These are phyloP conservation scores for Perizoma affinitatum DNA, from an alignment of 2,888 invertebrate genomes.

Conservation along the genomic window DNA sequence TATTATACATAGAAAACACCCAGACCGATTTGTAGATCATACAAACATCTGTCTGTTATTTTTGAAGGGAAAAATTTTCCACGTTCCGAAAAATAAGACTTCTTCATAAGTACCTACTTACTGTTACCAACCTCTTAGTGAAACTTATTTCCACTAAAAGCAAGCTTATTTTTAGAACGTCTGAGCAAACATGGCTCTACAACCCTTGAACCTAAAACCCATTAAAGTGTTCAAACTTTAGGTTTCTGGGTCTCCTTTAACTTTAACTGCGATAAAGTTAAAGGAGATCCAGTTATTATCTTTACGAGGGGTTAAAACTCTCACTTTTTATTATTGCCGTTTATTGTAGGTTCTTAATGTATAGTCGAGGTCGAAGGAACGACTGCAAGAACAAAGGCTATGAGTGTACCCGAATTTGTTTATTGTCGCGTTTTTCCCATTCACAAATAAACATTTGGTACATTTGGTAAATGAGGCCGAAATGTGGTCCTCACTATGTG, in stretches of 20 bases:
- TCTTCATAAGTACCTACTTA: not conserved
- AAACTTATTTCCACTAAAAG: constrained; percentile 3
- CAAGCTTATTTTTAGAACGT: constrained; percentile 9
- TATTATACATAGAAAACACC: no score
- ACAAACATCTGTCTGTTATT: no score
- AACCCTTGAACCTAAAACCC: constrained; percentile 16
- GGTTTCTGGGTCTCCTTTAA: constrained; percentile 46
- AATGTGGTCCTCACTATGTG: constrained; percentile 4
- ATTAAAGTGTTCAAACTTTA: constrained; percentile 49
- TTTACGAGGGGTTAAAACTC: constrained; percentile 79
- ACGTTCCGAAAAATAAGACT: not conserved
- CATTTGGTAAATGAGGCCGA: constrained; percentile 6
- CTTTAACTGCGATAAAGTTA: constrained; percentile 50
- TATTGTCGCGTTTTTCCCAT: constrained; percentile 13
- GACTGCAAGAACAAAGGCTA: constrained; percentile 47
- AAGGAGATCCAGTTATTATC: constrained; percentile 75
- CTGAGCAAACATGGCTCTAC: constrained; percentile 9
- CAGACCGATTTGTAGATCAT: no score
- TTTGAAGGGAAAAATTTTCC: no score
- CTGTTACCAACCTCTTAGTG: not conserved
- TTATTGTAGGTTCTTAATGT: constrained; percentile 66
- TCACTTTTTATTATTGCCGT: constrained; percentile 73
- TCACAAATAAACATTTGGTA: constrained; percentile 16
- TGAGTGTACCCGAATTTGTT: constrained; percentile 13
- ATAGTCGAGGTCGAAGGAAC: constrained; percentile 53